Evolutionary conservation across 2,797 vertebrate species (phyloP), one percentile per base, ranked within the genome.

Genomic region (Anguilla marmorata): DNA sequence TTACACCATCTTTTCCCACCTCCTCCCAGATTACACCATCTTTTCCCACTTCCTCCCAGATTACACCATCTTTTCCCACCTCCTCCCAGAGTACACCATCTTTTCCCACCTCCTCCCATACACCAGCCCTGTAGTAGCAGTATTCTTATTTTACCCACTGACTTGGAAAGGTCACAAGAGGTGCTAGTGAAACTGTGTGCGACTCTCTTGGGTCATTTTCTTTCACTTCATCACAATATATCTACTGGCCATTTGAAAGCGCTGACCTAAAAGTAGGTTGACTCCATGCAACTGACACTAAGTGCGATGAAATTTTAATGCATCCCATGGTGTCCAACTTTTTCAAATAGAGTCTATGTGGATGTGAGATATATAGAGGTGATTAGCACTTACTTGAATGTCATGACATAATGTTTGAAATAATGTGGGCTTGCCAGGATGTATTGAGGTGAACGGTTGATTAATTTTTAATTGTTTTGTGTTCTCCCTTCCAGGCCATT

Each of bases 401-500:
- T 63, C 21, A 2, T 63, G 58, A 24, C 6, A 24, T 4, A 21
- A 63, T 24, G 58, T 24, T 5, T 19, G 58, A 63, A 63, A 63
- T 63, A 5, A 24, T 24, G 58, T 63, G 19, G 63, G 63, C n/a
- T 66, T 66, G 6, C 6, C 24, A 9, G 63, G 7, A 66, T 66
- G 63, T 33, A 74, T 30, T 33, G 72, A 5, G 12, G 41, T 1
- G 45, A 82, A 8, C 24, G 2, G 21, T 48, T 66, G 63, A 66
- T 66, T 6, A n/a, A 66, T 66, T n/a, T 66, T 84, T 84, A 8
- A 60, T 48, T 86, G 9, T 48, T 88, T 21, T 41, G 88, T 88
- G 79, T 48, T 74, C 21, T 90, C 84, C 85, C 79, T 88, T 89
- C 86, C 89, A 99, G 99, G 96, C 91, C 87, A 97, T 99, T 94